Evolutionary conservation across 2,797 vertebrate species (phyloP).

Genomic region (Xyrichtys novacula): DNA sequence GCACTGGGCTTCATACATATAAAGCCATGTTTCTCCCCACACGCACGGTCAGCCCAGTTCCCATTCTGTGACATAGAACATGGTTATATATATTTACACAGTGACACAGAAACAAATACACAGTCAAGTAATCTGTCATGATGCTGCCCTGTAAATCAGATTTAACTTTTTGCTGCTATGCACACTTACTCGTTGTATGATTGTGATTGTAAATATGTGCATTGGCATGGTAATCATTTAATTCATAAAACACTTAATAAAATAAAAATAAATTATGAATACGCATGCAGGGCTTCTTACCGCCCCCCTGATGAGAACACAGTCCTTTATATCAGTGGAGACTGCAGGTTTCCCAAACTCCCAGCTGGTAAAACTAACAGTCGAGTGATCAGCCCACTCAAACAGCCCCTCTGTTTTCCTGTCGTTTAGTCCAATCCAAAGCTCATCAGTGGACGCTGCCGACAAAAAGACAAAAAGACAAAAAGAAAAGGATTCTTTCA

Average conservation of each 20-base stretch:
- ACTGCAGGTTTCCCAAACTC: slow-evolving; percentile 85
- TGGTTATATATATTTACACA: no score
- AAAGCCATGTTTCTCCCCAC: slow-evolving; percentile 85
- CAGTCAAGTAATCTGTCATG: no score
- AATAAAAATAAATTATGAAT: no score
- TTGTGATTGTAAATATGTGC: no score
- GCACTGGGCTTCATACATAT: slow-evolving; percentile 89
- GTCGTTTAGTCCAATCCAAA: slow-evolving; percentile 95
- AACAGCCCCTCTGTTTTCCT: slow-evolving; percentile 89
- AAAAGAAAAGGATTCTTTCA: background rate
- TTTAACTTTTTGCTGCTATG: background rate
- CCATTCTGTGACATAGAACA: slow-evolving; percentile 81
- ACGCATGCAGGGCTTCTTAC: slow-evolving; percentile 65
- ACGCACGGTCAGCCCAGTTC: slow-evolving; percentile 89
- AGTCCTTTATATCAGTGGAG: slow-evolving; percentile 84
- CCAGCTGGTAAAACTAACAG: slow-evolving; percentile 90
- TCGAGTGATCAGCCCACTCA: slow-evolving; percentile 91
- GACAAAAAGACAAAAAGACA: no score
- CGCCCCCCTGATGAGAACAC: slow-evolving; percentile 90
- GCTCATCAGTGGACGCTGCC: slow-evolving; percentile 84
- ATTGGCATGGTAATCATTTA: no score
- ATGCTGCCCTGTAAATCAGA: no score
- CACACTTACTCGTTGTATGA: no score
- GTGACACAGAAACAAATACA: no score
- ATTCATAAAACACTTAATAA: no score